Conservation (phyloP, 2,888 invertebrate genomes). For the Hyalella azteca region DNA sequence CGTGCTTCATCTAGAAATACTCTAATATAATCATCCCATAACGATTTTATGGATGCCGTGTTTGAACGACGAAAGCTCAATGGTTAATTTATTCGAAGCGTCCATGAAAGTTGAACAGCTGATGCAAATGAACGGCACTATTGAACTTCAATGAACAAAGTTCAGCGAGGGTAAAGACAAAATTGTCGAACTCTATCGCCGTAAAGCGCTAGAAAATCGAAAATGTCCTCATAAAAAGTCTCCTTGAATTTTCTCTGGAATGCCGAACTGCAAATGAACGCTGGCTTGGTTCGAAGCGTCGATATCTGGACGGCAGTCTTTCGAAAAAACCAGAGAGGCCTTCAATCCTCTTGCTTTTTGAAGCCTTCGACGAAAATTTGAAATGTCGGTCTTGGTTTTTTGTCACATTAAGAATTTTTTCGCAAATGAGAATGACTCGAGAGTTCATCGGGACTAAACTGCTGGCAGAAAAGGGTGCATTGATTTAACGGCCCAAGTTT, state of each 20-base stretch:
- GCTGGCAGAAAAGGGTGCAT: too few species aligned
- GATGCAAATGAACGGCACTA: slow-evolving; percentile 34
- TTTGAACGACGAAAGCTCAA: neutral
- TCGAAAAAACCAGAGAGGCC: slow-evolving; percentile 18
- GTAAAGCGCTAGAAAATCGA: slow-evolving; percentile 31
- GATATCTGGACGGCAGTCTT: slow-evolving; percentile 25
- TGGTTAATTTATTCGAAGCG: slow-evolving; percentile 12
- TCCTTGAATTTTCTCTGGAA: slow-evolving; percentile 33
- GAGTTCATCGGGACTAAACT: too few species aligned
- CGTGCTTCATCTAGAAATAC: too few species aligned
- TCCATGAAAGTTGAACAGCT: slow-evolving; percentile 36
- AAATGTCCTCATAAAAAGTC: slow-evolving; percentile 33
- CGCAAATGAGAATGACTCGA: too few species aligned
- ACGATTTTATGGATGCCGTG: neutral
- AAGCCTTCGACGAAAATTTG: neutral
- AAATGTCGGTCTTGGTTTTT: neutral
- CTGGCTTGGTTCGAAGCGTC: neutral
- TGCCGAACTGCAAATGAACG: slow-evolving; percentile 35
- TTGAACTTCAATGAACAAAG: slow-evolving; percentile 37
- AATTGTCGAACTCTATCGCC: slow-evolving; percentile 33
- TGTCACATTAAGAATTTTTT: too few species aligned
- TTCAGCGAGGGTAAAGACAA: slow-evolving; percentile 37
- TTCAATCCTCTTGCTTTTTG: slow-evolving; percentile 13
- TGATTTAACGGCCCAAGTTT: too few species aligned
- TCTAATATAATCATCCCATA: neutral